Evolutionary conservation across 2,888 invertebrate genomes (phyloP), one percentile per base, ranked within the genome.

Genomic region (Adelognathus sp.): DNA sequence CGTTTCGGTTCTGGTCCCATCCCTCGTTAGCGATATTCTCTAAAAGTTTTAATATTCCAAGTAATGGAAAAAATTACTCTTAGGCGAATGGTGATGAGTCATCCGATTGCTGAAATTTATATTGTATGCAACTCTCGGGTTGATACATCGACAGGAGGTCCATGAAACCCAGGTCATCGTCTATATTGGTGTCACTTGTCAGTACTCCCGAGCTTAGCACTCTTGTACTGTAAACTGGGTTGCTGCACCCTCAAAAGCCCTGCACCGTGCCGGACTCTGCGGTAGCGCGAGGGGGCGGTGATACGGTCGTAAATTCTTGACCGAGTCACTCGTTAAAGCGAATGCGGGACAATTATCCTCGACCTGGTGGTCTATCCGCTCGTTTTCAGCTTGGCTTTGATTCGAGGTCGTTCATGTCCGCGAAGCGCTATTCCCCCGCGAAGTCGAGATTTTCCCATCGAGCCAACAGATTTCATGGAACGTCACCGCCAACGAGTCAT

Each of bases 291-390:
- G 29, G 31, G 39, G 44, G 24, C 31, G 50, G 69, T n/a, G n/a
- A 33, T 21, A 52, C 46, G 29, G 56, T 71, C 74, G 61, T 75
- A 75, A 77, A 73, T 81, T 69, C 39, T 69, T 60, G 46, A 71
- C 66, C 81, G 44, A 41, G 69, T 64, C 60, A 46, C 60, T 78
- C 46, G 69, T 63, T 52, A 52, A 33, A 44, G 60, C 31, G 44
- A 72, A 52, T 72, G 50, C 61, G 36, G 71, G 56, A 67, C 58
- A 60, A 71, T 79, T 76, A 76, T 71, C 76, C 69, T 58, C 63
- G 76, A 75, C 71, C 67, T 66, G 58, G n/a, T n/a, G n/a, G 31
- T 31, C 70, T 44, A 50, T 79, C 41, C 31, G 39, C 52, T 24
- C 60, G 39, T 14, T 56, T 11, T 46, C 36, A 61, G 46, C 67